phyloP scores from a whole-genome alignment of 2,888 invertebrate genomes.

The Argyresthia albistria region DNA sequence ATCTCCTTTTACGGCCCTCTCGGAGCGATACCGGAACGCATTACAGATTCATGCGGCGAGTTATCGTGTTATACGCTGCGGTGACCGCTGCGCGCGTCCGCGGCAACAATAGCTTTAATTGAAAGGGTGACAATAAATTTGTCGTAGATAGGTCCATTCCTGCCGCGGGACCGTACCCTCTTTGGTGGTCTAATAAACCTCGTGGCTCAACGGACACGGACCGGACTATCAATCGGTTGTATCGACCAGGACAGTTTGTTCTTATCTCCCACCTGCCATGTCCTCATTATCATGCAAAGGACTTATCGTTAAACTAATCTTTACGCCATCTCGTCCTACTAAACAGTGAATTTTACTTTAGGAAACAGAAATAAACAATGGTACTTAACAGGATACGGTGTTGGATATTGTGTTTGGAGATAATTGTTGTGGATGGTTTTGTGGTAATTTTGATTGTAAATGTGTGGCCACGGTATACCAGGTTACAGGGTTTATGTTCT shows the following conservation, averaged over 20 bases:
- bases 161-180: conserved; percentile 38
- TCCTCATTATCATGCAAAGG: conserved; percentile 50
- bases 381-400: neutral
- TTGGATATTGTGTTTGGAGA: too few species aligned
- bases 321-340: conserved; percentile 29
- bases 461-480: conserved; percentile 22
- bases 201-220: conserved; percentile 40
- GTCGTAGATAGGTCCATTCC: conserved; percentile 24
- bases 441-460: conserved; percentile 1
- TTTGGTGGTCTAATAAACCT: conserved; percentile 40
- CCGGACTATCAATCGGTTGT: conserved; percentile 9
- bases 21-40: conserved; percentile 52
- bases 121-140: conserved; percentile 73
- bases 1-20: conserved; percentile 67
- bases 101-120: conserved; percentile 68
- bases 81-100: conserved; percentile 54
- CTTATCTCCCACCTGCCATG: conserved; percentile 57
- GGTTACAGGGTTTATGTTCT: conserved; percentile 44
- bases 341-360: neutral
- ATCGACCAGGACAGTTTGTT: conserved; percentile 28
- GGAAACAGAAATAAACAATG: neutral
- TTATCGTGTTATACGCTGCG: conserved; percentile 67
- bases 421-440: too few species aligned
- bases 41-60: conserved; percentile 59
- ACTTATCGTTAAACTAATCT: conserved; percentile 46